Evolutionary conservation across 2,113 vertebrate genomes (phyloP).

Genomic region (Geothlypis trichas): DNA sequence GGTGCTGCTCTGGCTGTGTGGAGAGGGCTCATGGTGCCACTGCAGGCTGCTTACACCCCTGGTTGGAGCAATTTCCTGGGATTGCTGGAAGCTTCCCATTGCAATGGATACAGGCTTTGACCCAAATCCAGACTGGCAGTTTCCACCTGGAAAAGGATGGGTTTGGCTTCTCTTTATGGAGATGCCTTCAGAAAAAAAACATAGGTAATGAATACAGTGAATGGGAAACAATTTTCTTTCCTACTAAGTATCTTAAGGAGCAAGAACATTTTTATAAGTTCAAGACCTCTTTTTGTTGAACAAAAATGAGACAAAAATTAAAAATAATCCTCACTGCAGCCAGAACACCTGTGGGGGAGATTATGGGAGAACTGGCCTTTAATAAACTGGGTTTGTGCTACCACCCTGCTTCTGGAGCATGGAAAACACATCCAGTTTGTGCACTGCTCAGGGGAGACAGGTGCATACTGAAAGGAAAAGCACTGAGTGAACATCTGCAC

Average conservation of each 20-base stretch:
- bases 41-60: not conserved
- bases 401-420: not conserved
- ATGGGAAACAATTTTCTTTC: not conserved
- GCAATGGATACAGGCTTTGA: not conserved
- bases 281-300: not conserved
- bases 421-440: not conserved
- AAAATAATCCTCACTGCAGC: not conserved
- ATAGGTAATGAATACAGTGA: not conserved
- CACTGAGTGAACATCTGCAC: not conserved
- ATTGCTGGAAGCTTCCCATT: not conserved
- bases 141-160: not conserved
- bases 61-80: not conserved
- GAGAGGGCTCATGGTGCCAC: not conserved
- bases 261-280: not conserved
- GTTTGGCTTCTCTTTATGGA: not conserved
- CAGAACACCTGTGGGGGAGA: not conserved
- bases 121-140: not conserved
- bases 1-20: not conserved
- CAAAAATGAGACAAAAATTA: not conserved
- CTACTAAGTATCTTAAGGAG: not conserved
- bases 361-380: not conserved
- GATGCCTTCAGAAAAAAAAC: not conserved
- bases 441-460: not conserved
- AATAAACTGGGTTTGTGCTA: not conserved
- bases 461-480: not conserved